Conservation (phyloP, 2,888 invertebrate species). For the Lissonota sp. region DNA sequence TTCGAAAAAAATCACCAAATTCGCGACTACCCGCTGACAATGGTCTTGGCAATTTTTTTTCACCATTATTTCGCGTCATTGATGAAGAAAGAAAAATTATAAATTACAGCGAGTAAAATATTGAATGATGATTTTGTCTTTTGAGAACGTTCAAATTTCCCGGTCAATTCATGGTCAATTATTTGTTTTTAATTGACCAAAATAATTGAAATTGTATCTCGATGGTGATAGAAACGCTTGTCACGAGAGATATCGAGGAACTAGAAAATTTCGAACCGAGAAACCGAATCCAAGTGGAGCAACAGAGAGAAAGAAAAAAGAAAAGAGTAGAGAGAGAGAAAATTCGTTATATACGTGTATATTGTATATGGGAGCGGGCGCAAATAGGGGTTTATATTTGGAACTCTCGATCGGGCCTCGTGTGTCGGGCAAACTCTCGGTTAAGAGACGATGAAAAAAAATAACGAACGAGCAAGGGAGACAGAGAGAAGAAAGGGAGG, state of each 20-base stretch:
- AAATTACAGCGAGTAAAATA: background rate
- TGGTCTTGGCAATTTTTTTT: slow-evolving; percentile 54
- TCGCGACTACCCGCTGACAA: slow-evolving; percentile 58
- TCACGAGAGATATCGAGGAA: slow-evolving; percentile 67
- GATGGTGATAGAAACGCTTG: slow-evolving; percentile 68
- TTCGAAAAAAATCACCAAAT: slow-evolving; percentile 74
- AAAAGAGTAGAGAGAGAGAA: slow-evolving; percentile 7
- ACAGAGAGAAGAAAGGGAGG: slow-evolving; percentile 59
- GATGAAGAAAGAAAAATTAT: background rate
- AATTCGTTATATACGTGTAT: slow-evolving; percentile 6
- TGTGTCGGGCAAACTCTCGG: slow-evolving; percentile 41
- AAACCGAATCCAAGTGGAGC: slow-evolving; percentile 38
- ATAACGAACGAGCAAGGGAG: slow-evolving; percentile 67
- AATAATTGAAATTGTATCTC: background rate
- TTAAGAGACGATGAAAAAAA: slow-evolving; percentile 54
- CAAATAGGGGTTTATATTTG: slow-evolving; percentile 78
- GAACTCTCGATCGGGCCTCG: slow-evolving; percentile 68
- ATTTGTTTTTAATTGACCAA: background rate
- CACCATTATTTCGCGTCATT: slow-evolving; percentile 54
- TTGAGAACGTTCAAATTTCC: background rate
- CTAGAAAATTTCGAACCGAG: slow-evolving; percentile 56
- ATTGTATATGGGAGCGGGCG: slow-evolving; percentile 55
- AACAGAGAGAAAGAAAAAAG: slow-evolving; percentile 25
- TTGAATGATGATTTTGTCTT: background rate
- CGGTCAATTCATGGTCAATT: too few relatives aligned